Base-by-base conservation (phyloP, 2,113 vertebrate genomes). In the Ictalurus punctatus region DNA sequence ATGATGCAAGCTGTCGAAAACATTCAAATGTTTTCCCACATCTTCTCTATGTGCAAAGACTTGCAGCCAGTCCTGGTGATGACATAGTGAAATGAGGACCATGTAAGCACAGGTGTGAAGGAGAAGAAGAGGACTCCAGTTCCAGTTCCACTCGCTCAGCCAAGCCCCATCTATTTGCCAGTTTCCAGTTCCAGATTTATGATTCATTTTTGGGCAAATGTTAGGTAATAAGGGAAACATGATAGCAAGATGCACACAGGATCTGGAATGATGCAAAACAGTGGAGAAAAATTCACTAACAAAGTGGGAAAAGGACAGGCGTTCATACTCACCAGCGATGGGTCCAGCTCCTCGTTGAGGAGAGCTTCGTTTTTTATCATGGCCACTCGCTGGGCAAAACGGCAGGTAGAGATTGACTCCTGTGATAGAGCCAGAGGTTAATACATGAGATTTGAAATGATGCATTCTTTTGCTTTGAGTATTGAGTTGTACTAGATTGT, bases 351-450 rank as follows among this genome's bases (percentile, higher is more conserved):
- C 95, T 99, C 97, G 88, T 99, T 99, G 87, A 99, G 93, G 85
- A 97, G 67, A 0, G 97, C 98, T 93, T 99, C 97, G 27, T 99
- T 99, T 93, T 96, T 99, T 92, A 99, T 99, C 76, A 98, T 95
- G 44, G 97, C 97, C 91, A 99, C 98, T 87, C 98, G 94, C 69
- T 99, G 98, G 85, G 98, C 97, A 92, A 99, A 99, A 92, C 98
- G 97, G 89, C 98, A 99, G 0, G 98, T 99, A 17, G 98, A 98
- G 93, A 99, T 98, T 73, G 98, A 99, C 90, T 99, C 98, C 98
- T 99, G 88, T 16, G 37, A 67, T 3, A 90, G 17, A 85, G 23
- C 58, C 0, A 86, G 4, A 84, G 2, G 74, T 52, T 69, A 54
- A 7, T 25, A 27, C 25, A 37, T 54, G 52, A 63, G 37, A 73